phyloP scores from a whole-genome alignment of 2,888 invertebrate genomes.

The Eumacrocentrus americanus region DNA sequence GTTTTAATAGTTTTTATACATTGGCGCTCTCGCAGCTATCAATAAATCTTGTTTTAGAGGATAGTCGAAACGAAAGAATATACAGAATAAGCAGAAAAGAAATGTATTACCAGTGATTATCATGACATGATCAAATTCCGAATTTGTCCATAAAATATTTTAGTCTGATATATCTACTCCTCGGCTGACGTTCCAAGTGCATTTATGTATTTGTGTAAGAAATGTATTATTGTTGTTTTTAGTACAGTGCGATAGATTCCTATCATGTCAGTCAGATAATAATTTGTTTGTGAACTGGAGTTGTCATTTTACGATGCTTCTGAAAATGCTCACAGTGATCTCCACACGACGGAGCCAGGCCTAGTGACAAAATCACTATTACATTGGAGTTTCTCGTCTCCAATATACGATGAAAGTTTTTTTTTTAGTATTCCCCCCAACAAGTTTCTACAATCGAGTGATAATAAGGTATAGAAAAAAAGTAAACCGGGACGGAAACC shows the following conservation, averaged over 20 bases:
- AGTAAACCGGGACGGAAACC: constrained; percentile 34
- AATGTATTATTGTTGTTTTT: constrained; percentile 43
- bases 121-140: background rate
- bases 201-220: constrained; percentile 46
- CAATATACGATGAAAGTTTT: constrained; percentile 35
- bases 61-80: background rate
- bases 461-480: background rate
- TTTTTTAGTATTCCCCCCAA: constrained; percentile 32
- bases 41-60: constrained; percentile 36
- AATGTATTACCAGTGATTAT: background rate
- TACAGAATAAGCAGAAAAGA: background rate
- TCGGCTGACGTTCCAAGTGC: constrained; percentile 47
- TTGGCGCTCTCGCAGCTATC: constrained; percentile 43
- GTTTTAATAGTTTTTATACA: constrained; percentile 42
- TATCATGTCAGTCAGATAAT: constrained; percentile 46
- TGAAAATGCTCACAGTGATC: constrained; percentile 56
- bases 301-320: constrained; percentile 43
- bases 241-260: constrained; percentile 48
- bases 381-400: constrained; percentile 27
- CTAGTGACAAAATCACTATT: constrained; percentile 35
- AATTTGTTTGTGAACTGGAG: constrained; percentile 12
- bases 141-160: constrained; percentile 29
- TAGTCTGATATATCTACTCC: constrained; percentile 34
- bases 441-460: constrained; percentile 16
- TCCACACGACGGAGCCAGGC: constrained; percentile 48